Base-by-base conservation (phyloP, 2,113 vertebrate species). In the Tragelaphus buxtoni region DNA sequence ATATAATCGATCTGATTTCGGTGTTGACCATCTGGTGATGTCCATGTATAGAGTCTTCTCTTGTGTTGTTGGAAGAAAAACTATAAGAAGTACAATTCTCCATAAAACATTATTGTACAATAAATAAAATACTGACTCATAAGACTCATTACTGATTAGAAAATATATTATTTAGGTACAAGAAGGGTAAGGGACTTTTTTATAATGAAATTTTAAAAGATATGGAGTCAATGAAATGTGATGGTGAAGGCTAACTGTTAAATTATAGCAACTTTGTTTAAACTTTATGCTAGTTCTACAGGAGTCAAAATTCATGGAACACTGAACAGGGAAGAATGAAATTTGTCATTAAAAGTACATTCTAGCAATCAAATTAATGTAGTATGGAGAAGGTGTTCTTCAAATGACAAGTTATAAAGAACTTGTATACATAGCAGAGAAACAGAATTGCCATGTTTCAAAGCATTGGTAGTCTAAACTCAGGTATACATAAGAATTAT, bases 341-440 rank as follows among this genome's bases (percentile, higher is more conserved):
- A 81, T 60, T 94, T 96, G 42, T 95, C 89, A 88, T 85, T 95
- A 76, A 94, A 91, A 96, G n/a, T 81, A 76, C 58, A 90, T 92
- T 90, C 7, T 69, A 88, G n/a, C 45, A 69, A 9, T 91, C 83
- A 96, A 63, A 35, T 94, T 81, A 91, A 49, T 55, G 11, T 42
- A 77, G 9, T 80, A 83, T 72, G 58, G 77, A 93, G 35, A 95
- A 74, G 74, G 35, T 32, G 26, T 89, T 95, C 60, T 84, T 79
- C 53, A 96, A 89, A 88, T 81, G 80, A 80, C 6, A 65, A 24
- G 18, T 45, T 84, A 24, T 81, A 87, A 92, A 80, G n/a, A 79
- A 45, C 24, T 83, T 92, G 4, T 77, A 2, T 93, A 35, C 55
- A 30, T 69, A 72, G 16, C 42, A 76, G 61, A 76, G 45, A 96